A percentile compares a stretch with the other conserved stretches of the same genome.
Conservation (phyloP, 2,797 vertebrate genomes). For the Halcyon badia region DNA sequence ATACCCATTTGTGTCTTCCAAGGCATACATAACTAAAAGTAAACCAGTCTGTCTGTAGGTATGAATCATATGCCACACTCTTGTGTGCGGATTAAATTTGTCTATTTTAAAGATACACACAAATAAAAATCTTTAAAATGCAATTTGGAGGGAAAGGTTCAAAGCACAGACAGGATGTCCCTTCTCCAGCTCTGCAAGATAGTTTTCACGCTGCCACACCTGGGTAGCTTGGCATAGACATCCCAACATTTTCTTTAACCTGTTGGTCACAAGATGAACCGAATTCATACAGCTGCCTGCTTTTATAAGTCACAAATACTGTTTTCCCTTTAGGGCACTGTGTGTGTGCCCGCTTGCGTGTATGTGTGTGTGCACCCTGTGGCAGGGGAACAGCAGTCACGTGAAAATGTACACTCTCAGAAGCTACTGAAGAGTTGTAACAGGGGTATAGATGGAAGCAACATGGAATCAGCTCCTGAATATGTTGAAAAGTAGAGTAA, state of each 20-base stretch:
- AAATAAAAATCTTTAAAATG: constrained; percentile 35
- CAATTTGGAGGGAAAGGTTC: neutral
- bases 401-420: neutral
- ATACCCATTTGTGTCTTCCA: neutral
- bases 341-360: neutral
- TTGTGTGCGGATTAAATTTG: neutral
- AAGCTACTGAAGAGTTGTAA: neutral
- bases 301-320: constrained; percentile 13
- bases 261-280: neutral
- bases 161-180: neutral
- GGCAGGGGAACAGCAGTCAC: neutral
- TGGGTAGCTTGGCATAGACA: neutral
- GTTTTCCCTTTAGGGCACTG: neutral
- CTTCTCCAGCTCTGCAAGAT: neutral
- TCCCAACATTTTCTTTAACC: neutral
- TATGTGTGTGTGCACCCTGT: neutral
- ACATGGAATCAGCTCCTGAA: neutral
- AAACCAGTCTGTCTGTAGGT: neutral
- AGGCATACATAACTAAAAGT: neutral
- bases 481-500: neutral
- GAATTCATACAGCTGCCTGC: neutral
- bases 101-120: constrained; percentile 24
- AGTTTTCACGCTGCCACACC: neutral
- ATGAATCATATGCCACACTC: neutral
- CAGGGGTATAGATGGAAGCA: neutral